phyloP scores from a whole-genome alignment of 2,113 vertebrate species.

The Rissa tridactyla region DNA sequence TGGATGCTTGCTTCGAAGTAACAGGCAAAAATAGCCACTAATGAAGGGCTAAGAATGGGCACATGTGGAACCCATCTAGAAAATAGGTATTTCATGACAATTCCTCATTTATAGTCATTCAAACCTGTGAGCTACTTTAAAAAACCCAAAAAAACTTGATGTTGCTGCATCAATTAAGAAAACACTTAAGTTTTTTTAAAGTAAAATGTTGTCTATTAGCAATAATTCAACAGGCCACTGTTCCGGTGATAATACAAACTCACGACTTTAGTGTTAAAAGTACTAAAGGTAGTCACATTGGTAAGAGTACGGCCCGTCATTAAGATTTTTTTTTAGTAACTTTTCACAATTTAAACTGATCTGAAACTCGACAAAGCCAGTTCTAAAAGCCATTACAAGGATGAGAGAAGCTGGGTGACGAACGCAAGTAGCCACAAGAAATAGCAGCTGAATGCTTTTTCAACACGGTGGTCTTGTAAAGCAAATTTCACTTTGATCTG shows the following conservation, averaged over 20 bases:
- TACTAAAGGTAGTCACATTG: background rate
- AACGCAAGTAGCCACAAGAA: background rate
- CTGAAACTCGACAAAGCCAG: background rate
- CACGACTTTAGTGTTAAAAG: background rate
- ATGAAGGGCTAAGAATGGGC: background rate
- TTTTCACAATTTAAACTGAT: background rate
- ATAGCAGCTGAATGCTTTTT: accelerated
- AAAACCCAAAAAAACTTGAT: accelerated
- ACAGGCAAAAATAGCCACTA: background rate
- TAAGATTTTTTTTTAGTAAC: background rate
- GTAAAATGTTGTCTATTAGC: background rate
- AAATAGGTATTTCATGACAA: background rate
- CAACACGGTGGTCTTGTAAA: accelerated
- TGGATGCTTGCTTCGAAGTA: background rate
- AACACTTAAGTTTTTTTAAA: background rate
- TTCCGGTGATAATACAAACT: background rate
- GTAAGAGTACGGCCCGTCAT: background rate
- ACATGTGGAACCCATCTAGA: background rate
- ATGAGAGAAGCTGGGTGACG: background rate
- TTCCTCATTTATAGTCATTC: background rate
- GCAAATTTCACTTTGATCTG: background rate
- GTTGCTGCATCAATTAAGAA: background rate
- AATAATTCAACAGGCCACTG: background rate
- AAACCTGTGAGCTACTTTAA: background rate
- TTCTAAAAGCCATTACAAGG: background rate